Base-by-base conservation (phyloP, 2,113 vertebrate species). In the Todiramphus saurophagus region DNA sequence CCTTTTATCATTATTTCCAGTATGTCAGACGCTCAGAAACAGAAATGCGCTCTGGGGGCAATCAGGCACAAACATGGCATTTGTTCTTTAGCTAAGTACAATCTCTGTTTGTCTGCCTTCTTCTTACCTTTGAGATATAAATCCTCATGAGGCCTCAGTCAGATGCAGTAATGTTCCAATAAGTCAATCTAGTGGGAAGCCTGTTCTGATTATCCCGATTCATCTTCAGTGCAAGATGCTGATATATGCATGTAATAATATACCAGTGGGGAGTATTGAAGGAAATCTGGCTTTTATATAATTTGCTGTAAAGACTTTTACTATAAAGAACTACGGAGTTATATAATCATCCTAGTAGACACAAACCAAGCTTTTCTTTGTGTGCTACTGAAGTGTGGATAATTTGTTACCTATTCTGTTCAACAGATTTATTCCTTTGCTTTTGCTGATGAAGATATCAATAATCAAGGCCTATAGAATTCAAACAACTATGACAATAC, bases 21-120 rank as follows among this genome's bases (percentile, higher is more conserved):
- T 46, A 69, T 85, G 30, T 90, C 94, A 96, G 88, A 94, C 73
- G 66, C 39, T 96, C 46, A 94, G 87, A 97, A 86, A 85, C 67
- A 88, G 80, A 97, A 94, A 83, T 86, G 67, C 74, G 51, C 82
- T 81, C 83, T 66, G 70, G 74, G 53, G 69, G 55, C 67, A 93
- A 93, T 97, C 90, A 96, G 23, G 63, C 83, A 96, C 85, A 97
- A 83, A 89, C 41, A 96, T 27, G 85, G 68, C 89, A 96, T 96
- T 96, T 93, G 16, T 67, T 97, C 77, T 95, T 66, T 30, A 81
- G 87, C 48, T 96, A 87, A 93, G 70, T 83, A 28, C 17, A 89
- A 35, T 93, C 31, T 92, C 83, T 89, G 1, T 85, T 91, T 91
- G 85, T 20, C 82, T 92, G 72, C 62, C 48, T 93, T 10, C 74